Percentiles rank a stretch among this genome's conserved stretches.
These are phyloP conservation scores for Coryphaenoides rupestris DNA, from an alignment of 2,113 vertebrate genomes.

Conservation along the genomic window DNA sequence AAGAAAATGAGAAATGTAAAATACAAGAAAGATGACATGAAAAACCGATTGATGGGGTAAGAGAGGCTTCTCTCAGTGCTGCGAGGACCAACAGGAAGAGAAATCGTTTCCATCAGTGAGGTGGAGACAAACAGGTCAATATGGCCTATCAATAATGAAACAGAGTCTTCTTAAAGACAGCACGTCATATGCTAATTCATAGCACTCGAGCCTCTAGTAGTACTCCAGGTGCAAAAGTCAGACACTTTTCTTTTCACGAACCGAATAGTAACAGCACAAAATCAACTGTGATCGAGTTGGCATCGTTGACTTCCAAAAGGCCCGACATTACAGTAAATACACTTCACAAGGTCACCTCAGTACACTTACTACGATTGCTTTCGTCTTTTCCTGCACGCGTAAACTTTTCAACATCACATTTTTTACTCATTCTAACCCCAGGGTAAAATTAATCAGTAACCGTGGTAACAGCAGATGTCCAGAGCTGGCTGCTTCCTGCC, in stretches of 20 bases:
- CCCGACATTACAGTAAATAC: too few species aligned
- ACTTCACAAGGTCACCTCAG: too few species aligned
- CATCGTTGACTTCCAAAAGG: too few species aligned
- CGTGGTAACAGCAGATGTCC: background rate
- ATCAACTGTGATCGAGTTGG: too few species aligned
- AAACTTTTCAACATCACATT: too few species aligned
- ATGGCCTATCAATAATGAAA: conserved; percentile 61
- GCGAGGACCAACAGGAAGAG: conserved; percentile 49
- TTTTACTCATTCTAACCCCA: background rate
- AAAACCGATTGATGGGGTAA: too few species aligned
- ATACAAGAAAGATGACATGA: too few species aligned
- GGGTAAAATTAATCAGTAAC: background rate
- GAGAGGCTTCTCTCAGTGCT: conserved; percentile 39
- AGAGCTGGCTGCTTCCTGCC: background rate
- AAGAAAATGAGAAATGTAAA: too few species aligned
- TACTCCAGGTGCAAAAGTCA: background rate
- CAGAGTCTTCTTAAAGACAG: conserved; percentile 27
- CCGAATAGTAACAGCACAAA: too few species aligned
- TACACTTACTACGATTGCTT: too few species aligned
- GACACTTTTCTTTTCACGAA: background rate
- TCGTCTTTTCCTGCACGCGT: too few species aligned
- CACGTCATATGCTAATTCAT: conserved; percentile 9
- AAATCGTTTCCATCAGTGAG: conserved; percentile 52
- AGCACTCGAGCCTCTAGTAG: background rate
- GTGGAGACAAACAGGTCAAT: conserved; percentile 63